Evolutionary conservation across 1,140 invertebrate species (phyloP).

Genomic region (Drosophila persimilis): DNA sequence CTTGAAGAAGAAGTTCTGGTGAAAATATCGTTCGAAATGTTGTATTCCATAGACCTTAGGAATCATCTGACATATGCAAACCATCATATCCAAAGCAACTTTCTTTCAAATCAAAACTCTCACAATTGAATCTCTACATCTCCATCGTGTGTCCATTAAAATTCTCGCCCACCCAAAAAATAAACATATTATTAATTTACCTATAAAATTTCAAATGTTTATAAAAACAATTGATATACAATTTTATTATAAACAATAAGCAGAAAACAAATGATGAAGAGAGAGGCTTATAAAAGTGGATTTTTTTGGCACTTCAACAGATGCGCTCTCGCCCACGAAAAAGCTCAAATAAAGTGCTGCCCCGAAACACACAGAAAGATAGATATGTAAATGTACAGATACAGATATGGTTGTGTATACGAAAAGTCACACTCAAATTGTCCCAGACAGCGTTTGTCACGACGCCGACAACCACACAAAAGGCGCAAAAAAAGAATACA

Average conservation of each 20-base stretch:
- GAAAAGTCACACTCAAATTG: constrained; percentile 52
- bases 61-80: background rate
- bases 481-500: constrained; percentile 29
- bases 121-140: constrained; percentile 14
- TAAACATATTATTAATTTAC: constrained; percentile 22
- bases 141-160: constrained; percentile 19
- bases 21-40: background rate
- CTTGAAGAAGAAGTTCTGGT: too few relatives aligned
- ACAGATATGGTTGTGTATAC: constrained; percentile 29
- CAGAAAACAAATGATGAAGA: constrained; percentile 3
- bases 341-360: constrained; percentile 26
- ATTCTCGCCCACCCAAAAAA: constrained; percentile 37
- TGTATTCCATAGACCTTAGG: background rate
- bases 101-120: constrained; percentile 15
- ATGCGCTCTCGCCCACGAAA: constrained; percentile 39
- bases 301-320: constrained; percentile 53
- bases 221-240: constrained; percentile 59
- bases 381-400: constrained; percentile 10
- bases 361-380: constrained; percentile 12
- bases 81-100: constrained; percentile 9
- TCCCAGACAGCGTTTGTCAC: constrained; percentile 69
- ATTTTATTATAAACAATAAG: constrained; percentile 45
- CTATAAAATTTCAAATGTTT: constrained; percentile 70
- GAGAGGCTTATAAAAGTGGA: constrained; percentile 41
- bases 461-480: constrained; percentile 59